phyloP scores from a whole-genome alignment of 2,113 vertebrate species.

The Syngnathus floridae region DNA sequence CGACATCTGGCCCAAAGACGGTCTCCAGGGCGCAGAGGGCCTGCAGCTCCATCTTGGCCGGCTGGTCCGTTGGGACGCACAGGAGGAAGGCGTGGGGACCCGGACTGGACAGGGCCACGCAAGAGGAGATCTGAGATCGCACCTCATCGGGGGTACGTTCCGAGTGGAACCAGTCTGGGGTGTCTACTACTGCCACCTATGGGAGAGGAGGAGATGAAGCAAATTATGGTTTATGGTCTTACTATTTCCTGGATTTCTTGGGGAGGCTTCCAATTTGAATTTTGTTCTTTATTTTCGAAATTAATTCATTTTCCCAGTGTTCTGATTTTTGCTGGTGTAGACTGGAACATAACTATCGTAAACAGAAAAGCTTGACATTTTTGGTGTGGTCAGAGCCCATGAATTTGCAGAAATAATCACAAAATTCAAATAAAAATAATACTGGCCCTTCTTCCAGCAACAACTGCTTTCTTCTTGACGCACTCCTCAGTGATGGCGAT shows the following conservation, averaged over 20 bases:
- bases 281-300: no score
- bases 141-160: constrained; percentile 56
- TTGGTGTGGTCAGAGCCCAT: not conserved
- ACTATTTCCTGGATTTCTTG: no score
- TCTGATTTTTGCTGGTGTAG: no score
- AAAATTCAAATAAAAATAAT: not conserved
- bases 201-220: constrained; percentile 4
- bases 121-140: constrained; percentile 62
- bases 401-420: not conserved
- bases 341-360: not conserved
- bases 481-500: constrained; percentile 50
- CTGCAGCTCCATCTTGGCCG: constrained; percentile 50
- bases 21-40: constrained; percentile 46
- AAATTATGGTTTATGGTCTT: no score
- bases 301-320: no score
- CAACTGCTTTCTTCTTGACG: constrained; percentile 52
- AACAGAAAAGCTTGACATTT: not conserved
- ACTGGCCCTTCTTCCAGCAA: constrained; percentile 52
- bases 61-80: constrained; percentile 68
- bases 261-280: no score
- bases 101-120: constrained; percentile 59
- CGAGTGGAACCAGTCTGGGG: constrained; percentile 68
- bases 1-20: constrained; percentile 51
- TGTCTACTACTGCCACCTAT: constrained; percentile 70
- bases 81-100: constrained; percentile 72